phyloP scores from a whole-genome alignment of 2,888 invertebrate species.

The Ennomos erosarius region DNA sequence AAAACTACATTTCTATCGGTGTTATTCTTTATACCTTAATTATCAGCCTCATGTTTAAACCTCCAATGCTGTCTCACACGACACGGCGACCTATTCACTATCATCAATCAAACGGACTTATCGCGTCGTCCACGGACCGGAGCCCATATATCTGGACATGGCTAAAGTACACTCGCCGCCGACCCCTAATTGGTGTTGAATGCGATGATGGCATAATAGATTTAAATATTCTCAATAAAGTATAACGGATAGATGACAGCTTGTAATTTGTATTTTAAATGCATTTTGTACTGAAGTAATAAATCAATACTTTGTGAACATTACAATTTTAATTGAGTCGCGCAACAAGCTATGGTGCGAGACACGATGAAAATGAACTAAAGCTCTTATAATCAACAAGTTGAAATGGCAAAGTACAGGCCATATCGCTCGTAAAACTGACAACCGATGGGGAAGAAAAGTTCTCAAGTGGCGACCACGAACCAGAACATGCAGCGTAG shows the following conservation, averaged over 20 bases:
- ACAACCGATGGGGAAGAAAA: no score
- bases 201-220: slow-evolving; percentile 39
- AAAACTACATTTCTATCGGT: no score
- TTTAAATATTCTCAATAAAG: slow-evolving; percentile 18
- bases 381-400: not conserved
- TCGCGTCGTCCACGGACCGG: slow-evolving; percentile 51
- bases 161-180: slow-evolving; percentile 48
- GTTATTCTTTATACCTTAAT: no score
- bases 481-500: no score
- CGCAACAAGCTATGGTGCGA: no score
- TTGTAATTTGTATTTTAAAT: slow-evolving; percentile 5
- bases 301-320: no score
- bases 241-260: slow-evolving; percentile 8
- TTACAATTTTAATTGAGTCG: no score
- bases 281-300: not conserved
- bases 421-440: no score
- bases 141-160: slow-evolving; percentile 49
- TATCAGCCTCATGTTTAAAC: not conserved
- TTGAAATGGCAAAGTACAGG: no score
- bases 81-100: slow-evolving; percentile 40
- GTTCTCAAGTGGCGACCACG: no score
- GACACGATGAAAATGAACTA: no score
- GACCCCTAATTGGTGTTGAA: slow-evolving; percentile 42
- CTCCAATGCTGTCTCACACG: slow-evolving; percentile 7
- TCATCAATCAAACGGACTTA: slow-evolving; percentile 70